phyloP scores from a whole-genome alignment of 2,888 invertebrate species.

The Patella ulyssiponensis region DNA sequence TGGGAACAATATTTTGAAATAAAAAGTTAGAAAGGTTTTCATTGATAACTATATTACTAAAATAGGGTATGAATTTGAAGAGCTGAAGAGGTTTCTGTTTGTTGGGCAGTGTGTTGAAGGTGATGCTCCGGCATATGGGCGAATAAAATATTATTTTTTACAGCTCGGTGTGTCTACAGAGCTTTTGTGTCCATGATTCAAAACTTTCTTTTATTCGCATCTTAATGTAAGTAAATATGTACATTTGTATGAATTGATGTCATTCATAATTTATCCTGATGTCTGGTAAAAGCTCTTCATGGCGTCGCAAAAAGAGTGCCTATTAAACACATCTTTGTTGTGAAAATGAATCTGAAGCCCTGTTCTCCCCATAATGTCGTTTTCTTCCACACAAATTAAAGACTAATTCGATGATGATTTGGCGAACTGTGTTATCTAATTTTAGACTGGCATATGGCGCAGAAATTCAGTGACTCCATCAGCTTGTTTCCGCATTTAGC shows the following conservation, averaged over 20 bases:
- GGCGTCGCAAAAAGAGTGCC: too few species aligned
- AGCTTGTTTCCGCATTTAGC: slow-evolving; percentile 2
- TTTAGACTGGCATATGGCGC: slow-evolving; percentile 7
- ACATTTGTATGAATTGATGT: not conserved
- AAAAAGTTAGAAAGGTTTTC: slow-evolving; percentile 10
- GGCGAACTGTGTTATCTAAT: not conserved
- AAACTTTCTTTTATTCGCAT: too few species aligned
- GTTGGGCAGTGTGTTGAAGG: not conserved
- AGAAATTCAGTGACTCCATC: not conserved
- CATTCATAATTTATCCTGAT: too few species aligned
- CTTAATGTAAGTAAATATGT: slow-evolving; percentile 6
- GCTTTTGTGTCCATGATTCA: too few species aligned
- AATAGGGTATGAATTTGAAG: slow-evolving; percentile 11
- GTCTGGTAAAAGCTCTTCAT: too few species aligned
- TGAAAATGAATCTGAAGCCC: too few species aligned
- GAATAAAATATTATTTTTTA: too few species aligned
- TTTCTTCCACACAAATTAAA: too few species aligned
- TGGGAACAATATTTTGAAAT: slow-evolving; percentile 3
- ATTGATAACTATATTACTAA: not conserved
- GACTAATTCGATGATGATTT: too few species aligned
- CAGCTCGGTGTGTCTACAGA: too few species aligned
- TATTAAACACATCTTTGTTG: too few species aligned
- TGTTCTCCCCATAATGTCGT: too few species aligned
- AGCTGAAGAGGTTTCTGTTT: not conserved
- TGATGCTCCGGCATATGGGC: not conserved